A percentile compares a stretch with the other conserved stretches of the same genome.
phyloP scores from a whole-genome alignment of 2,888 invertebrate species.

The Drosophila prolongata region DNA sequence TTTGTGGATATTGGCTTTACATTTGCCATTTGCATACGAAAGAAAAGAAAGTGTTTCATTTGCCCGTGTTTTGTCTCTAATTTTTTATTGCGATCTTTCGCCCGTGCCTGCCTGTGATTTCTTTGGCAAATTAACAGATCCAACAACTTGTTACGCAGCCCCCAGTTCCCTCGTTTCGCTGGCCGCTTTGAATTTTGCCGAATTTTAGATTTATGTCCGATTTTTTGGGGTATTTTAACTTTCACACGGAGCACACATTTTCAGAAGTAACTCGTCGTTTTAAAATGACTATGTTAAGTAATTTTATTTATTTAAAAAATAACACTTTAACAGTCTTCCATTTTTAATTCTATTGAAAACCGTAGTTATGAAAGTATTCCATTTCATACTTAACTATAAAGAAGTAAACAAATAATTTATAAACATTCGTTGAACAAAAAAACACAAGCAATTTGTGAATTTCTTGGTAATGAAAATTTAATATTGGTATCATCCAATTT shows the following conservation, averaged over 20 bases:
- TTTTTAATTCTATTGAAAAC: too few species aligned
- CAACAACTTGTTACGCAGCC: constrained; percentile 46
- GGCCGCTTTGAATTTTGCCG: constrained; percentile 44
- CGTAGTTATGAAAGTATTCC: too few species aligned
- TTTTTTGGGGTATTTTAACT: constrained; percentile 6
- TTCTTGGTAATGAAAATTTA: too few species aligned
- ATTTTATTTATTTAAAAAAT: too few species aligned
- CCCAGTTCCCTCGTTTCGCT: constrained; percentile 14
- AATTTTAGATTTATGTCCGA: constrained; percentile 5
- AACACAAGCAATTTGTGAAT: too few species aligned
- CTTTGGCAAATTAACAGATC: constrained; percentile 62
- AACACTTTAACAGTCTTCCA: too few species aligned
- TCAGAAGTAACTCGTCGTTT: too few species aligned
- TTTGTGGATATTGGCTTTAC: constrained; percentile 13
- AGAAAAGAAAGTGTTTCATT: constrained; percentile 48
- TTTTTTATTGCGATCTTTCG: constrained; percentile 21
- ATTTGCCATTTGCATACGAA: constrained; percentile 24
- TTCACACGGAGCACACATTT: neutral
- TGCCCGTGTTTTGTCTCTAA: constrained; percentile 16
- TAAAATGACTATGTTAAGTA: too few species aligned
- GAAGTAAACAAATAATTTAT: too few species aligned
- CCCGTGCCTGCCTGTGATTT: constrained; percentile 16
- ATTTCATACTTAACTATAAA: too few species aligned
- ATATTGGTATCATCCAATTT: too few species aligned
- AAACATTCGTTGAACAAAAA: too few species aligned